Evolutionary conservation across 2,888 invertebrate species (phyloP), one percentile per base, ranked within the genome.

Genomic region (Agonopterix alstromeriana): DNA sequence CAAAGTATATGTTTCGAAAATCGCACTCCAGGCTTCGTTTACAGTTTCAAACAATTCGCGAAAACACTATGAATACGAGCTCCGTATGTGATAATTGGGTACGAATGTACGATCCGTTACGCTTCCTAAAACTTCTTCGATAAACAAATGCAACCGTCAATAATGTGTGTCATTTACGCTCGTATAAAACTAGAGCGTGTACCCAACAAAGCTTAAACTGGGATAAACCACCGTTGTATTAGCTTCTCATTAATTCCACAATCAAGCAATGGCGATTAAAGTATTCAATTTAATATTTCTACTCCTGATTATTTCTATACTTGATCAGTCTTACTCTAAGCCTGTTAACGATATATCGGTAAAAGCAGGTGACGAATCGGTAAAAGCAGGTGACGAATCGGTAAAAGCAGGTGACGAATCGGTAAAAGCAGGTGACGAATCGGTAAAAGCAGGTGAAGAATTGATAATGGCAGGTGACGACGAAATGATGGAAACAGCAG

Each of bases 61-160:
- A 27, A 27, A 27, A 5, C 27, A 51, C 82, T 82, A 83, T 79
- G 73, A 70, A 78, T 82, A 69, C 52, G 72, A 62, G 60, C 52
- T 49, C 62, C 58, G 64, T 58, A 78, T 57, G 77, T 78, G 87
- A 65, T 88, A 87, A 88, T 86, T 81, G 74, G 74, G 80, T 79
- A 58, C 69, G 71, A 67, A 66, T 70, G 73, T 65, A 79, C 77
- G 77, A 78, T 67, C 88, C 85, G 86, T 83, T 86, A 83, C 59
- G 64, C 69, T 87, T 84, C 82, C 70, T 74, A 79, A 76, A 86
- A 85, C 74, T 11, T 12, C 42, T 12, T 60, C 55, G 62, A 77
- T 77, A 81, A 85, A 83, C 84, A 82, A 63, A 77, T 82, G 82
- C 79, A 84, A 67, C 65, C 61, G 53, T n/a, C n/a, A n/a, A n/a